Evolutionary conservation across 2,113 vertebrate genomes (phyloP).

Genomic region (Galbula dea): DNA sequence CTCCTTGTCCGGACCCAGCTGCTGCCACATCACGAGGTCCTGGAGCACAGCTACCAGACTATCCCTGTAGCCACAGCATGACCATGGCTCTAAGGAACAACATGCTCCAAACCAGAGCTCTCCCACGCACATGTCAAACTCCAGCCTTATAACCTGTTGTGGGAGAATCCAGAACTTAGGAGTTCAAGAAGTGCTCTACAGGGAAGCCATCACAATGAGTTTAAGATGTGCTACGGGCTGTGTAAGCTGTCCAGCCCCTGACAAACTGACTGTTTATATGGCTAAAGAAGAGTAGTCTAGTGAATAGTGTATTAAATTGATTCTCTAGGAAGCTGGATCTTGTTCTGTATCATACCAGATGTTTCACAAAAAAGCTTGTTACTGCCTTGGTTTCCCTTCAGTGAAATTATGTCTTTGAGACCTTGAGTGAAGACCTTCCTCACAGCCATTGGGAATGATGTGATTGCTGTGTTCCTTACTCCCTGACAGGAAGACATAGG

Average conservation of each 20-base stretch:
- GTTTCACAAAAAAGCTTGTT: background rate
- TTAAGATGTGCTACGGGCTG: background rate
- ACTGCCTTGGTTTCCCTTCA: background rate
- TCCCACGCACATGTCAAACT: accelerated
- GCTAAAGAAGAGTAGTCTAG: background rate
- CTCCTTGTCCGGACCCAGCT: background rate
- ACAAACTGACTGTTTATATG: background rate
- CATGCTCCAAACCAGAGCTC: background rate
- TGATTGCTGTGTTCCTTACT: background rate
- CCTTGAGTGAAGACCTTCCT: background rate
- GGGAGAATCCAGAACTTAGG: background rate
- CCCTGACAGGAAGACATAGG: background rate
- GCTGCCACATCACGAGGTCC: accelerated
- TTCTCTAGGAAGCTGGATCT: background rate
- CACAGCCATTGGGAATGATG: background rate
- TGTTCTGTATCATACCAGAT: background rate
- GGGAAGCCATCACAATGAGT: background rate
- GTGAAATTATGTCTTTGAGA: background rate
- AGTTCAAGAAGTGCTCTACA: background rate
- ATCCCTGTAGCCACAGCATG: background rate
- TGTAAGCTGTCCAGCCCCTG: background rate
- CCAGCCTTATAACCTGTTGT: background rate
- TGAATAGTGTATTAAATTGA: background rate
- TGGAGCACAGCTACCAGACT: background rate
- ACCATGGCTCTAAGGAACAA: background rate